Conservation (phyloP, 2,888 invertebrate genomes). For the Podotricha telesiphe region DNA sequence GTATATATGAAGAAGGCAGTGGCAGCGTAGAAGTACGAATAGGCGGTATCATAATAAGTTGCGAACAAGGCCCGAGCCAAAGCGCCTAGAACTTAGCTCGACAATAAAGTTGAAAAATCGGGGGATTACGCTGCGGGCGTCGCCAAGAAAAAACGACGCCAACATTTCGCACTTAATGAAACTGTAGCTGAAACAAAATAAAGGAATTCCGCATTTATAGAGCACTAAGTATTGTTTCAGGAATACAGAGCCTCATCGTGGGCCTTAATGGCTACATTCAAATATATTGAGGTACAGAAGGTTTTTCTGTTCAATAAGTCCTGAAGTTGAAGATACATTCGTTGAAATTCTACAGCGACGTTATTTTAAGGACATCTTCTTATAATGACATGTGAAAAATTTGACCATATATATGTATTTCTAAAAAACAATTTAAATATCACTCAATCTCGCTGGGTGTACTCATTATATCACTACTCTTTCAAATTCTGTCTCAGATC, state of each 20-base stretch:
- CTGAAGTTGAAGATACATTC: neutral
- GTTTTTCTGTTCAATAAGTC: slow-evolving; percentile 53
- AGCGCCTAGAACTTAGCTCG: slow-evolving; percentile 64
- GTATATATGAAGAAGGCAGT: slow-evolving; percentile 25
- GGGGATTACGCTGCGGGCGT: slow-evolving; percentile 72
- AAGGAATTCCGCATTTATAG: slow-evolving; percentile 73
- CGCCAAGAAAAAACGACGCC: slow-evolving; percentile 73
- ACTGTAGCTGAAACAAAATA: slow-evolving; percentile 79
- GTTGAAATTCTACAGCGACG: neutral
- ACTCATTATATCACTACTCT: slow-evolving; percentile 3
- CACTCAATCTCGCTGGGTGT: neutral
- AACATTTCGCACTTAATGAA: slow-evolving; percentile 82
- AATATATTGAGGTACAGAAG: slow-evolving; percentile 58
- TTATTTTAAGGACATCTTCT: neutral
- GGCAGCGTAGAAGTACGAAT: slow-evolving; percentile 48
- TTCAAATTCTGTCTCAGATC: slow-evolving; percentile 6
- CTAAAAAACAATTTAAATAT: neutral
- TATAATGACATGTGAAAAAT: no score
- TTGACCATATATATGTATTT: no score
- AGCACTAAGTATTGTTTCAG: slow-evolving; percentile 70
- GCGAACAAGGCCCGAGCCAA: slow-evolving; percentile 57
- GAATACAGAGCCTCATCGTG: slow-evolving; percentile 60
- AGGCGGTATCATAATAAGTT: slow-evolving; percentile 63
- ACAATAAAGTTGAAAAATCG: slow-evolving; percentile 81
- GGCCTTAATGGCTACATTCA: slow-evolving; percentile 64